Base-by-base conservation (phyloP, 2,888 invertebrate species). In the Dorcus hopei region DNA sequence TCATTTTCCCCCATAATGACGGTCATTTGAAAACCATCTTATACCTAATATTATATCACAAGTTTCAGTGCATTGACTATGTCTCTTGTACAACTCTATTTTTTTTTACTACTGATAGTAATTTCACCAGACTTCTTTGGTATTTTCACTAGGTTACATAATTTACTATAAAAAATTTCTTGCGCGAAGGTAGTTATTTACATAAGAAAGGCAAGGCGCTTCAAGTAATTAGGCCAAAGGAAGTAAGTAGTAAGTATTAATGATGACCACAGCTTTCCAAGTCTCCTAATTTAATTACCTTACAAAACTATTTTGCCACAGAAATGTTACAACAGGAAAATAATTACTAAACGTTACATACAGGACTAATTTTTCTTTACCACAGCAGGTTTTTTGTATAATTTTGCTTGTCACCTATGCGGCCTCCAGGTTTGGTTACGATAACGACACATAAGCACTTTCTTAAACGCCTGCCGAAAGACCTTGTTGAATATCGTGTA, bases 401-500 rank as follows among this genome's bases (percentile, higher is more conserved):
- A 51, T 16, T 38, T 51, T 58, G 70, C 68, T 61, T 74, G 77
- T 78, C 78, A 79, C 74, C 85, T 83, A 62, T 81, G 80, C 38
- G 84, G 83, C 48, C 83, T 76, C 85, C 85, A 85, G 14, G 81
- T 75, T 49, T 78, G 78, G 62, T 83, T 85, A 63, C 83, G 83
- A 74, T 91, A 92, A 66, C 87, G 84, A 78, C 94, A 95, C 57
- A 88, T 78, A 57, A 95, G 78, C 8, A 95, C 91, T 77, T 90
- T 91, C 74, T 93, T 91, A 77, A 95, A 95, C 0, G 95, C 93
- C 74, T 93, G 90, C 43, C 95, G 84, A 79, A 96, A 96, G 58
- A 93, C 91, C 75, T 94, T 93, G 79, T 96, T 96, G 79, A 96
- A 96, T 71, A 95, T 93, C 23, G 96, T 96, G 77, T 96, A 96